phyloP scores from a whole-genome alignment of 2,888 invertebrate genomes.

The Tolmerus cingulatus region DNA sequence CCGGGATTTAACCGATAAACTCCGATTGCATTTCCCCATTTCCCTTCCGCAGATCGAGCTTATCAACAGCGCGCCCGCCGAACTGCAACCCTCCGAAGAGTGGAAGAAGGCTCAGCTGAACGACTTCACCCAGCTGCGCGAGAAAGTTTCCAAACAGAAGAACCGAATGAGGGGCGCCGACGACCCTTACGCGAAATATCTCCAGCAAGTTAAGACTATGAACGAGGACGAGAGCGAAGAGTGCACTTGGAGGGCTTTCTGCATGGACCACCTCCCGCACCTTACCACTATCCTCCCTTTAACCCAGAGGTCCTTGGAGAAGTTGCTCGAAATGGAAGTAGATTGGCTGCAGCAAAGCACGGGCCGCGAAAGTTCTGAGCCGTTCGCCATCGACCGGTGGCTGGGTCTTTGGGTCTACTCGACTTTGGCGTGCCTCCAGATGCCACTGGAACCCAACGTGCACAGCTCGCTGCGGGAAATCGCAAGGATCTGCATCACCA shows the following conservation, averaged over 20 bases:
- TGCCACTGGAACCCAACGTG: conserved; percentile 60
- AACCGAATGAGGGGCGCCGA: conserved; percentile 49
- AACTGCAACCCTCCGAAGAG: conserved; percentile 58
- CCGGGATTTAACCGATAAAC: not conserved
- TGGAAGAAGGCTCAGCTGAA: conserved; percentile 58
- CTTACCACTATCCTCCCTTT: conserved; percentile 57
- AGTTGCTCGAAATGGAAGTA: conserved; percentile 56
- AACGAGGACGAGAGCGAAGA: conserved; percentile 3
- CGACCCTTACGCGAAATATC: not conserved
- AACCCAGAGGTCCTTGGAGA: conserved; percentile 58
- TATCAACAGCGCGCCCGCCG: conserved; percentile 51
- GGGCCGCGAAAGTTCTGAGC: conserved; percentile 49
- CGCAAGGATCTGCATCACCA: conserved; percentile 57
- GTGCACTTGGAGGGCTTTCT: conserved; percentile 58
- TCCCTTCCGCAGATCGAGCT: conserved; percentile 46
- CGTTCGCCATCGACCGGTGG: conserved; percentile 56
- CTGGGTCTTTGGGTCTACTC: conserved; percentile 61
- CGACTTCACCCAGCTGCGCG: conserved; percentile 55
- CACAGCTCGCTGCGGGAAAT: conserved; percentile 59
- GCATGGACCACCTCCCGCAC: conserved; percentile 56
- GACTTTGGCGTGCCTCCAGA: conserved; percentile 57
- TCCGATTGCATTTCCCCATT: not conserved
- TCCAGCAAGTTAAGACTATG: not conserved
- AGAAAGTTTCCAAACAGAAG: conserved; percentile 52
- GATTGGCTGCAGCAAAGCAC: conserved; percentile 55